Evolutionary conservation across 2,797 vertebrate species (phyloP).

Genomic region (Pantherophis vulpinus): DNA sequence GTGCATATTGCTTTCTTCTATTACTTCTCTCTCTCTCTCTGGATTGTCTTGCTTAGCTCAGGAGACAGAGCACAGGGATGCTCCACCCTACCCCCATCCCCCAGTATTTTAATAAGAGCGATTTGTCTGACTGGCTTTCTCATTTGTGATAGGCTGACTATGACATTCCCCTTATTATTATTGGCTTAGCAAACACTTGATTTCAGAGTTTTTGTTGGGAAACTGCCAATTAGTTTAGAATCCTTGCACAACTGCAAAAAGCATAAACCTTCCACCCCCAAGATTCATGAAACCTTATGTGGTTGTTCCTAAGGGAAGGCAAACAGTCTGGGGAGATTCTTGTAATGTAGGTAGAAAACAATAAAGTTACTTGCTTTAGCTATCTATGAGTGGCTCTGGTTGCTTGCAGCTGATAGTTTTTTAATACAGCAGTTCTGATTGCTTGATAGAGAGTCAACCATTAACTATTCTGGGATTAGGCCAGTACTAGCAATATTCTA

Average conservation of each 20-base stretch:
- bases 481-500: not conserved
- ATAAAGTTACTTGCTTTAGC: not conserved
- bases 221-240: not conserved
- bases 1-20: not conserved
- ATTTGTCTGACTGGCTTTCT: not conserved
- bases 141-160: not conserved
- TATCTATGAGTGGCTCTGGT: not conserved
- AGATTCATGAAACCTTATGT: not conserved
- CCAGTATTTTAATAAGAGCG: not conserved
- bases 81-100: too few relatives aligned
- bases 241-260: not conserved
- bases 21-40: not conserved
- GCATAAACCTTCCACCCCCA: not conserved
- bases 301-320: not conserved
- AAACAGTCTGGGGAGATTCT: not conserved
- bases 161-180: not conserved
- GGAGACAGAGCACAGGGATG: not conserved
- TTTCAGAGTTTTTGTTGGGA: not conserved
- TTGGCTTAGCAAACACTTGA: not conserved
- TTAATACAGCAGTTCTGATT: constrained; percentile 4
- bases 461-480: not conserved
- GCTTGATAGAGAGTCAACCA: not conserved
- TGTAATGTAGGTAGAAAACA: not conserved
- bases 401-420: not conserved
- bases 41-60: not conserved